Conservation (phyloP, 2,888 invertebrate genomes). For the Agriopis marginaria region DNA sequence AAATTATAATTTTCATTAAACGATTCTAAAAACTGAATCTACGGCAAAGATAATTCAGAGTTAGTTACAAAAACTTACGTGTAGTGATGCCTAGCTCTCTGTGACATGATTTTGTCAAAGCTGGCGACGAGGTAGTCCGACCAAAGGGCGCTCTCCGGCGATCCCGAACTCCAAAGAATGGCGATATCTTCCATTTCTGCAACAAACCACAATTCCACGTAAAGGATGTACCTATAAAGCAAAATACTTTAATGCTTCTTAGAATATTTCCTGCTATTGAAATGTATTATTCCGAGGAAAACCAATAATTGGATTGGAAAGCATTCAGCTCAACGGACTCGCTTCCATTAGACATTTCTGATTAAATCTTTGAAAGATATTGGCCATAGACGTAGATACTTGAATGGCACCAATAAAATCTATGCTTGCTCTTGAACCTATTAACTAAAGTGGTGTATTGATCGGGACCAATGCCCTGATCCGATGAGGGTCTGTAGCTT, state of each 20-base stretch:
- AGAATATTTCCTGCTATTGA: constrained; percentile 21
- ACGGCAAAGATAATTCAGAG: neutral
- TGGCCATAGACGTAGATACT: constrained; percentile 24
- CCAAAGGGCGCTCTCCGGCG: constrained; percentile 92
- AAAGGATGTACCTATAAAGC: constrained; percentile 36
- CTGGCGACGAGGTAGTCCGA: constrained; percentile 93
- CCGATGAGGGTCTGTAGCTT: constrained; percentile 16
- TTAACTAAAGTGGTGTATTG: constrained; percentile 34
- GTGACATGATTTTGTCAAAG: constrained; percentile 94
- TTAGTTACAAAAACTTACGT: constrained; percentile 80
- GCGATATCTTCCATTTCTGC: constrained; percentile 93
- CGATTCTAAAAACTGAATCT: neutral
- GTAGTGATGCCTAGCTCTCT: constrained; percentile 92
- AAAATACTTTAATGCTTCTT: constrained; percentile 37
- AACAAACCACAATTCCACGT: constrained; percentile 54
- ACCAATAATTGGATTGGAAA: constrained; percentile 37
- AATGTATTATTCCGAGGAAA: constrained; percentile 31
- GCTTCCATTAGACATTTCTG: constrained; percentile 28
- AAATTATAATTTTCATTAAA: neutral
- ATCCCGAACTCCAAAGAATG: constrained; percentile 92
- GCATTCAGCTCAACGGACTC: constrained; percentile 29
- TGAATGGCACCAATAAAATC: constrained; percentile 34
- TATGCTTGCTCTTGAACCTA: constrained; percentile 34
- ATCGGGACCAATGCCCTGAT: constrained; percentile 34
- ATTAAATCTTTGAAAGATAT: constrained; percentile 32